phyloP scores from a whole-genome alignment of 2,888 invertebrate genomes.

The Andrena bucephala region DNA sequence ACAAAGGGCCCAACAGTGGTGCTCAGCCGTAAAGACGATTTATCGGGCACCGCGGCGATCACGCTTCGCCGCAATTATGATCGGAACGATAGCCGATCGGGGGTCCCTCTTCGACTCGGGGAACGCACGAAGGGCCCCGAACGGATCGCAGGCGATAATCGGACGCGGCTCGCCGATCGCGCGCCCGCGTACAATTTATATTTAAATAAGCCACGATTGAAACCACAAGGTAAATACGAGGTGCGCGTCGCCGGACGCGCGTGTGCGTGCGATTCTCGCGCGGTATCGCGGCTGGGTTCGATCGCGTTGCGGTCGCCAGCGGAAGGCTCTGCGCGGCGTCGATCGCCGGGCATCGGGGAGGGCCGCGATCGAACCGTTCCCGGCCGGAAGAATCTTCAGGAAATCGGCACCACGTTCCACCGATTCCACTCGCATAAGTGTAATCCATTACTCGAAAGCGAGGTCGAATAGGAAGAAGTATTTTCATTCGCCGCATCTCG shows the following conservation, averaged over 20 bases:
- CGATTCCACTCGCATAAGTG: no score
- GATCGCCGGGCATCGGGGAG: conserved; percentile 65
- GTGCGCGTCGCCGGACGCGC: conserved; percentile 37
- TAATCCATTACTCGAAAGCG: no score
- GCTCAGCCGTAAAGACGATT: conserved; percentile 63
- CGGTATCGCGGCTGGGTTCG: conserved; percentile 61
- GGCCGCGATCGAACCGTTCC: conserved; percentile 53
- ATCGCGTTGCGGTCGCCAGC: conserved; percentile 77
- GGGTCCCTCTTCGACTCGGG: conserved; percentile 28
- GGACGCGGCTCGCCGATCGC: conserved; percentile 22
- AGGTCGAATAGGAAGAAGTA: no score
- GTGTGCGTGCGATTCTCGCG: conserved; percentile 65
- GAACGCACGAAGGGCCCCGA: conserved; percentile 38
- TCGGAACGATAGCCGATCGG: conserved; percentile 48
- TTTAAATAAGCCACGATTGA: conserved; percentile 83
- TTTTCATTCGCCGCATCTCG: no score
- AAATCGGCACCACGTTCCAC: background rate
- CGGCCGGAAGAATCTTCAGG: background rate
- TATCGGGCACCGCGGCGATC: conserved; percentile 60
- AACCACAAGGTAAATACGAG: conserved; percentile 84
- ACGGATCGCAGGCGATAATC: conserved; percentile 65
- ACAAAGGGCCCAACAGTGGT: conserved; percentile 76
- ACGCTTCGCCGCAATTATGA: conserved; percentile 70
- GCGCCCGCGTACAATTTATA: conserved; percentile 79
- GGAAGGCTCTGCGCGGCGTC: conserved; percentile 50